A percentile compares a stretch with the other conserved stretches of the same genome.
phyloP scores from a whole-genome alignment of 2,113 vertebrate species.

The Anthoscopus minutus region DNA sequence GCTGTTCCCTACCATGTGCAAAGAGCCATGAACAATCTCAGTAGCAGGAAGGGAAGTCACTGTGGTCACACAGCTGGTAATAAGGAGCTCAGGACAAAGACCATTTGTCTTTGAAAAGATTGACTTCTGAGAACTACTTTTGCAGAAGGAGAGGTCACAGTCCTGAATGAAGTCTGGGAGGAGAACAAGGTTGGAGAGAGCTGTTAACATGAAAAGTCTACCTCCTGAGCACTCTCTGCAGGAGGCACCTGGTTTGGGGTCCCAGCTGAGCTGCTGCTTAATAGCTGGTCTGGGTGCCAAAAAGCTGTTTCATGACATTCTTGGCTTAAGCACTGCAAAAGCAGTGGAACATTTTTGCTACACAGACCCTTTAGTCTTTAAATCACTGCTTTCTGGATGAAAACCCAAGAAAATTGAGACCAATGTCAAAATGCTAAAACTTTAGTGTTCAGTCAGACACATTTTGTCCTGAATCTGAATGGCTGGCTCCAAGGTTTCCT shows the following conservation, averaged over 20 bases:
- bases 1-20: not conserved
- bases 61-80: not conserved
- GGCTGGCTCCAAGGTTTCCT: conserved; percentile 11
- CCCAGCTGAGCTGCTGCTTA: conserved; percentile 36
- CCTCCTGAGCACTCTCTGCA: conserved; percentile 18
- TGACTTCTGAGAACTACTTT: not conserved
- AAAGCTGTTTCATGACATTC: conserved; percentile 39
- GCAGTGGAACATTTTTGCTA: conserved; percentile 47
- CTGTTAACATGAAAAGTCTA: not conserved
- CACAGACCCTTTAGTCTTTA: conserved; percentile 41
- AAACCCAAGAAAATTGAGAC: conserved; percentile 18
- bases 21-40: not conserved
- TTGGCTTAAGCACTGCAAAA: conserved; percentile 37
- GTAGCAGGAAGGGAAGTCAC: not conserved
- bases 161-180: not conserved
- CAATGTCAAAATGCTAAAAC: conserved; percentile 7
- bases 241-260: conserved; percentile 47
- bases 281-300: conserved; percentile 43
- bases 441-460: not conserved
- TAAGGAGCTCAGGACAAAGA: not conserved
- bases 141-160: not conserved
- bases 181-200: not conserved
- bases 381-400: conserved; percentile 29
- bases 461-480: not conserved
- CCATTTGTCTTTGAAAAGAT: not conserved